Evolutionary conservation across 2,888 invertebrate species (phyloP).

Genomic region (Eristalis arbustorum): DNA sequence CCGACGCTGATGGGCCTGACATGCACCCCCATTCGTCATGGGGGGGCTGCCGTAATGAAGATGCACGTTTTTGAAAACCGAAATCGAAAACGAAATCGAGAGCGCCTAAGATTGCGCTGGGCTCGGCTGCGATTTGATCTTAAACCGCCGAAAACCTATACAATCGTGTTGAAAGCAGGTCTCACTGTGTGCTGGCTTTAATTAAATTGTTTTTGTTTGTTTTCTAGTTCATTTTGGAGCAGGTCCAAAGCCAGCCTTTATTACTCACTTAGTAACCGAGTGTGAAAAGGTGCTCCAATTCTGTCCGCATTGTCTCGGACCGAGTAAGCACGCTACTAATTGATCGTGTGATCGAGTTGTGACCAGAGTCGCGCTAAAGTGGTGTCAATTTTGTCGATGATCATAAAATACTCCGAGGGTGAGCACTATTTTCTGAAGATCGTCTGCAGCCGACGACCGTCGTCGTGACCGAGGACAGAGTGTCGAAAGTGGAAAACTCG

Average conservation of each 20-base stretch:
- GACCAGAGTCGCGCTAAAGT: constrained; percentile 19
- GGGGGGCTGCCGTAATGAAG: not conserved
- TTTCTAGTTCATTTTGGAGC: constrained; percentile 44
- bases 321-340: constrained; percentile 55
- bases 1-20: not conserved
- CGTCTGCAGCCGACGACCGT: not conserved
- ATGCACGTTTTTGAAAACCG: not conserved
- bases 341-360: constrained; percentile 61
- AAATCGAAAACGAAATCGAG: not conserved
- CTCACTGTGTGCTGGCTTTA: constrained; percentile 41
- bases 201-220: constrained; percentile 47
- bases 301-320: constrained; percentile 44
- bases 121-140: not conserved
- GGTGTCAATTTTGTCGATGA: constrained; percentile 25
- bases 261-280: constrained; percentile 38
- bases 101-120: not conserved
- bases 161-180: constrained; percentile 53
- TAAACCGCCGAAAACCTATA: constrained; percentile 32
- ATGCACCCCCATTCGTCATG: not conserved
- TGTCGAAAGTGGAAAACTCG: constrained; percentile 18
- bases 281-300: constrained; percentile 46
- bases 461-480: not conserved
- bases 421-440: constrained; percentile 11
- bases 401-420: not conserved
- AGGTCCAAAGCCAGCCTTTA: constrained; percentile 31